These are phyloP conservation scores for Drosophila miranda DNA, from an alignment of 1,140 invertebrate genomes.

Conservation along the genomic window DNA sequence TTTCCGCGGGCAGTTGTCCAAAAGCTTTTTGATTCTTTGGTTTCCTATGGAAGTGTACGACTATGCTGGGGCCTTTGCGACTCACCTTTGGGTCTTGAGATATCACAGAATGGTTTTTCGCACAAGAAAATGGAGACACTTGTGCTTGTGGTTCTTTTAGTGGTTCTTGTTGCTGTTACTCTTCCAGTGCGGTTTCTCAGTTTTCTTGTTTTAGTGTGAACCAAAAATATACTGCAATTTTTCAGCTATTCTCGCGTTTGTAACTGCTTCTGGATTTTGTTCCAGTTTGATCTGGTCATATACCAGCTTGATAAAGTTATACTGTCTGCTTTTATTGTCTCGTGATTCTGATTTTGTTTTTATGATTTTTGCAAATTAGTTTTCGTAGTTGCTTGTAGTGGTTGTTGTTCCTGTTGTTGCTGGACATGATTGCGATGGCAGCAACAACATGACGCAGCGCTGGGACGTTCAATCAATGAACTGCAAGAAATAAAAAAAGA, in stretches of 20 bases:
- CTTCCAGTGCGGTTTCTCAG: constrained; percentile 12
- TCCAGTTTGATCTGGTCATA: constrained; percentile 38
- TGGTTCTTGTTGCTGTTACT: constrained; percentile 25
- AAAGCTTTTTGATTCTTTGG: constrained; percentile 15
- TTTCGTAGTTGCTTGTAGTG: constrained; percentile 31
- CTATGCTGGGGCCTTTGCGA: constrained; percentile 19
- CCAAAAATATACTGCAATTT: constrained; percentile 39
- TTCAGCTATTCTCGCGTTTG: constrained; percentile 15
- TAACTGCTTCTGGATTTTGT: constrained; percentile 10
- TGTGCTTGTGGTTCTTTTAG: constrained; percentile 25
- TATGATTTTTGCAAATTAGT: constrained; percentile 51
- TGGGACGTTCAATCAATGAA: constrained; percentile 25
- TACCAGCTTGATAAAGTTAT: constrained; percentile 24
- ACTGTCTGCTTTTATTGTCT: constrained; percentile 18
- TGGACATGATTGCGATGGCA: constrained; percentile 47
- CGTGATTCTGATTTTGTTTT: constrained; percentile 20
- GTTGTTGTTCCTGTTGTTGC: constrained; percentile 23
- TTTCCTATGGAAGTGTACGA: not conserved
- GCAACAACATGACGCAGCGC: constrained; percentile 67
- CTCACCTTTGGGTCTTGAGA: constrained; percentile 81
- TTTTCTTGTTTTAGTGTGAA: constrained; percentile 28
- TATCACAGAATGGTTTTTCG: constrained; percentile 79
- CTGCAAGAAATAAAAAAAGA: constrained; percentile 22
- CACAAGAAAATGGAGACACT: constrained; percentile 58
- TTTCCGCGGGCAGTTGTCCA: constrained; percentile 29